Percentiles rank a stretch among this genome's conserved stretches.
Evolutionary conservation across 2,113 vertebrate genomes (phyloP).

Genomic region (Antennarius striatus): DNA sequence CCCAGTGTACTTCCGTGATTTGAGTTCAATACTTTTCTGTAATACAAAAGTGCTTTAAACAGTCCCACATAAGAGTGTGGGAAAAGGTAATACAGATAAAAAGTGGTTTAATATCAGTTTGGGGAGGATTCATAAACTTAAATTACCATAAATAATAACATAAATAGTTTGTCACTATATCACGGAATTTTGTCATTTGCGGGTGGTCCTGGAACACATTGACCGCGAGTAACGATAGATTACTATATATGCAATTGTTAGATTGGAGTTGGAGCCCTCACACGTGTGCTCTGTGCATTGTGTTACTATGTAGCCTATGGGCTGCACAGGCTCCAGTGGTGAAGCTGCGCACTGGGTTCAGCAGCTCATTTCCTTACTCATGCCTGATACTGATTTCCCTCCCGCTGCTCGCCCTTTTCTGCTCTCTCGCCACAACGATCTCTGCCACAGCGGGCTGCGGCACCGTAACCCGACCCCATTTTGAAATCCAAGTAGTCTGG

Average conservation of each 20-base stretch:
- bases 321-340: conserved; percentile 25
- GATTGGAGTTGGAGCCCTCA: conserved; percentile 19
- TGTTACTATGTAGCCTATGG: conserved; percentile 22
- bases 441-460: conserved; percentile 46
- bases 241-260: conserved; percentile 1
- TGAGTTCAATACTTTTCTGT: too few relatives aligned
- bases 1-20: too few relatives aligned
- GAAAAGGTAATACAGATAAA: too few relatives aligned
- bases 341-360: conserved; percentile 43
- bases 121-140: too few relatives aligned
- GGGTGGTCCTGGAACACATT: too few relatives aligned
- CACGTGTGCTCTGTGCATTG: conserved; percentile 6
- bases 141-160: too few relatives aligned
- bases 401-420: conserved; percentile 34
- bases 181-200: too few relatives aligned
- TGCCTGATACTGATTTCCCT: conserved; percentile 45
- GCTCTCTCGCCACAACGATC: conserved; percentile 48
- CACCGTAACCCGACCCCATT: conserved; percentile 60
- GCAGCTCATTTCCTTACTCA: conserved; percentile 42
- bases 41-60: too few relatives aligned
- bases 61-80: too few relatives aligned
- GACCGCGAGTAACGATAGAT: too few relatives aligned
- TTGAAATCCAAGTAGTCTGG: conserved; percentile 57
- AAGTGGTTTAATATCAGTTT: too few relatives aligned
- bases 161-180: too few relatives aligned